Percentiles rank a stretch among this genome's conserved stretches.
Evolutionary conservation across 2,888 invertebrate genomes (phyloP).

Genomic region (Apamea sordens): DNA sequence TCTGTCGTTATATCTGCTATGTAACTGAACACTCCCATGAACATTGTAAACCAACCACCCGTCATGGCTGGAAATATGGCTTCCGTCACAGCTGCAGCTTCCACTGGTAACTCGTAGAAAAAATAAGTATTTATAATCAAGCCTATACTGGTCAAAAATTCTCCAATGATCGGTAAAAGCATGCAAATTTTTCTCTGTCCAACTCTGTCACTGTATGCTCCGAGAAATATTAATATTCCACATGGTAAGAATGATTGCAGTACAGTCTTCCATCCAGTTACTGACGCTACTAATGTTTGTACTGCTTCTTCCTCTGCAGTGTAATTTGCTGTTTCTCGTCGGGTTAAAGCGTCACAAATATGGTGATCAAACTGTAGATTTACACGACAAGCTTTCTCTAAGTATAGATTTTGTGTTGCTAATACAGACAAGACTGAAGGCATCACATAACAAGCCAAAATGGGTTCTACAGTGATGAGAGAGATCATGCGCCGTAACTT

Average conservation of each 20-base stretch:
- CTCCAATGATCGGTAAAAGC: conserved; percentile 95
- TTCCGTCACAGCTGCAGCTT: conserved; percentile 94
- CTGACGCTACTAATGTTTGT: conserved; percentile 94
- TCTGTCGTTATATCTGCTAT: conserved; percentile 96
- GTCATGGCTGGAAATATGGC: conserved; percentile 95
- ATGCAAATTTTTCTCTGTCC: conserved; percentile 95
- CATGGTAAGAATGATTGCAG: conserved; percentile 95
- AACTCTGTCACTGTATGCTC: conserved; percentile 93
- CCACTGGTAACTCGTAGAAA: conserved; percentile 95
- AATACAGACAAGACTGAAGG: conserved; percentile 92
- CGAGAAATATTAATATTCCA: conserved; percentile 94
- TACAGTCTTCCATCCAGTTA: conserved; percentile 96
- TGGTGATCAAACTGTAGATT: conserved; percentile 93
- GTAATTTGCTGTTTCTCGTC: conserved; percentile 92
- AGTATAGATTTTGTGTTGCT: conserved; percentile 95
- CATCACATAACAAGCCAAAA: conserved; percentile 93
- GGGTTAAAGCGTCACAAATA: conserved; percentile 94
- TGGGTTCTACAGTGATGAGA: conserved; percentile 94
- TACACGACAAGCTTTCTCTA: conserved; percentile 96
- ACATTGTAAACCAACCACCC: conserved; percentile 97
- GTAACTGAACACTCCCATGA: conserved; percentile 97
- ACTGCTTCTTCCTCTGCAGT: conserved; percentile 91
- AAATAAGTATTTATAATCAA: conserved; percentile 94
- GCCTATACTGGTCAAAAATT: conserved; percentile 94
- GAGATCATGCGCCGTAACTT: conserved; percentile 90